phyloP scores from a whole-genome alignment of 1,140 invertebrate genomes.

The Gonatopus flavifemur region DNA sequence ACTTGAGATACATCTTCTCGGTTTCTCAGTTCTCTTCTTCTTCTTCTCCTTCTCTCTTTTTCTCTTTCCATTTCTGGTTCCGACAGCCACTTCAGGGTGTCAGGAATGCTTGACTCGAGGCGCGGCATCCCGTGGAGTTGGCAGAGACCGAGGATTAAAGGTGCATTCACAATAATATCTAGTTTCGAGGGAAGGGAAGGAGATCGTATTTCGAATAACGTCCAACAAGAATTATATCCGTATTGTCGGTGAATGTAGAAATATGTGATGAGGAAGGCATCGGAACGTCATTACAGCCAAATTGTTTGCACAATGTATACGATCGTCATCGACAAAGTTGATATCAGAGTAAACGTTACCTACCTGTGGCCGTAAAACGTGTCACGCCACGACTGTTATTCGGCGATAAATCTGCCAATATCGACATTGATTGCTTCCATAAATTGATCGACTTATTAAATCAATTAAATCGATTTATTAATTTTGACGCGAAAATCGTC shows the following conservation, averaged over 20 bases:
- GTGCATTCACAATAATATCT: conserved; percentile 22
- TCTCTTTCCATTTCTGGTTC: conserved; percentile 33
- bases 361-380: too few species aligned
- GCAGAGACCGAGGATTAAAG: conserved; percentile 28
- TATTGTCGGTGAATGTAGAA: too few species aligned
- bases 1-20: conserved; percentile 27
- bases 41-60: conserved; percentile 10
- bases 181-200: conserved; percentile 9
- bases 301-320: too few species aligned
- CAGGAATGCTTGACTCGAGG: conserved; percentile 36
- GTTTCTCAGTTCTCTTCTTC: conserved; percentile 12
- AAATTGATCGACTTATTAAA: conserved; percentile 32
- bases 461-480: conserved; percentile 23
- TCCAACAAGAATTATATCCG: neutral
- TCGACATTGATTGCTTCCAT: conserved; percentile 35
- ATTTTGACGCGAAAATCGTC: neutral
- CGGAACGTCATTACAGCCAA: too few species aligned
- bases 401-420: too few species aligned
- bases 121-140: conserved; percentile 35
- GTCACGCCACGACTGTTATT: too few species aligned
- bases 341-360: too few species aligned
- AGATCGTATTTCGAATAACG: neutral
- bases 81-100: conserved; percentile 38
- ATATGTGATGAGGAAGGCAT: too few species aligned
- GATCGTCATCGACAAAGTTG: neutral